phyloP scores from a whole-genome alignment of 2,113 vertebrate species.

The Rhynchopsitta pachyrhyncha region DNA sequence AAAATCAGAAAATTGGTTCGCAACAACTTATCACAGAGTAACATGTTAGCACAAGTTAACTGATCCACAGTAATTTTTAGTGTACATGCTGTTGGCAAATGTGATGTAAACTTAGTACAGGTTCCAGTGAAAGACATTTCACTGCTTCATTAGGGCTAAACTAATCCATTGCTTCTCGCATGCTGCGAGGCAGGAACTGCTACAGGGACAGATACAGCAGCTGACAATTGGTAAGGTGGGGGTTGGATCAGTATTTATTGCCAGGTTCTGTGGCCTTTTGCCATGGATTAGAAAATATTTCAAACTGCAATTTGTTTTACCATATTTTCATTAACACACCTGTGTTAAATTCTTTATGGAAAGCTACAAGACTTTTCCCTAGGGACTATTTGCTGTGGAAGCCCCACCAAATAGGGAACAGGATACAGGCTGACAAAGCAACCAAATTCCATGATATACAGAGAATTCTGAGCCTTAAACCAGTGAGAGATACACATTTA shows the following conservation, averaged over 20 bases:
- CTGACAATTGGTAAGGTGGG: not conserved
- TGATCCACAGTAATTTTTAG: conserved; percentile 43
- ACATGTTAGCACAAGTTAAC: conserved; percentile 47
- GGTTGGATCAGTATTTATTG: not conserved
- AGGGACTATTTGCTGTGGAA: not conserved
- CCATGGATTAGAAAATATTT: not conserved
- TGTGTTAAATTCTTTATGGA: not conserved
- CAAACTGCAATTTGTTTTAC: not conserved
- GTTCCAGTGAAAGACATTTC: not conserved
- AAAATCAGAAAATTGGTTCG: conserved; percentile 33
- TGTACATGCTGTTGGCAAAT: not conserved
- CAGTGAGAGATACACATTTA: not conserved
- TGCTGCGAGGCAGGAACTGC: not conserved
- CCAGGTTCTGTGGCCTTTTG: not conserved
- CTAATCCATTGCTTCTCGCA: not conserved
- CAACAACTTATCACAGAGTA: conserved; percentile 20
- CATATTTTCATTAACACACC: not conserved
- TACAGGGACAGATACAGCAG: not conserved
- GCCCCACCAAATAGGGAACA: not conserved
- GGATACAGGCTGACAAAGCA: not conserved
- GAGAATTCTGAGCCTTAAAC: not conserved
- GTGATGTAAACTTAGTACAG: conserved; percentile 4
- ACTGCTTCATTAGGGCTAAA: conserved; percentile 23
- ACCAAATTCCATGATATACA: not conserved
- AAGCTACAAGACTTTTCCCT: not conserved